Base-by-base conservation (phyloP, 2,797 vertebrate species). In the Myoxocephalus aenaeus region DNA sequence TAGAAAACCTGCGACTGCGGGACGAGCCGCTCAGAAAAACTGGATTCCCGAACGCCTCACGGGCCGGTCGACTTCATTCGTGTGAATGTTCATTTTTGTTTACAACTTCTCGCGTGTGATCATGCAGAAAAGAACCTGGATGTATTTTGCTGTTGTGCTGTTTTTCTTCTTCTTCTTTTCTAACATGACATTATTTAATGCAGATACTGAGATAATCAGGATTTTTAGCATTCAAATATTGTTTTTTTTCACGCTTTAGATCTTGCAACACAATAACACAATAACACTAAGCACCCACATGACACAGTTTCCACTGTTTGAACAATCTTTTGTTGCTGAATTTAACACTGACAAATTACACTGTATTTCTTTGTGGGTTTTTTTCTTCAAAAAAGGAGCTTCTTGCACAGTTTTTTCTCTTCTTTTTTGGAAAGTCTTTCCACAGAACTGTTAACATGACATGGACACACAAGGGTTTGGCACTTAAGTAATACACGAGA, bases 401-500 rank as follows among this genome's bases (percentile, higher is more conserved):
- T 58, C 18, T 36, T 57, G 8, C 34, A 69, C 29, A 1, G 3
- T 34, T n/a, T 8, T 48, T 8, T 48, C 5, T 36, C 9, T 34
- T 7, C 32, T 18, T 7, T 77, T 62, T 62, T 7, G 17, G 57
- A 7, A 58, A 27, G 3, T 48, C 13, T 76, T 65, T 63, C 25
- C 38, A 68, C 44, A 68, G 7, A 34, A 22, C 15, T 48, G 29
- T 46, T 66, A 74, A 44, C 40, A 14, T 5, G 40, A 18, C 38
- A 56, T 2, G 1, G 18, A 65, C 57, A 74, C 40, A 29, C n/a
- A 36, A 22, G 25, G 27, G 44, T 77, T 83, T 84, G 85, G 75
- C 82, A 75, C 32, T 61, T 82, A 42, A 79, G 69, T 65, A 78
- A 85, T 56, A 36, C 61, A 73, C 20, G 13, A 73, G 42, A 13